phyloP scores from a whole-genome alignment of 2,113 vertebrate genomes.

The Gymnobelideus leadbeateri region DNA sequence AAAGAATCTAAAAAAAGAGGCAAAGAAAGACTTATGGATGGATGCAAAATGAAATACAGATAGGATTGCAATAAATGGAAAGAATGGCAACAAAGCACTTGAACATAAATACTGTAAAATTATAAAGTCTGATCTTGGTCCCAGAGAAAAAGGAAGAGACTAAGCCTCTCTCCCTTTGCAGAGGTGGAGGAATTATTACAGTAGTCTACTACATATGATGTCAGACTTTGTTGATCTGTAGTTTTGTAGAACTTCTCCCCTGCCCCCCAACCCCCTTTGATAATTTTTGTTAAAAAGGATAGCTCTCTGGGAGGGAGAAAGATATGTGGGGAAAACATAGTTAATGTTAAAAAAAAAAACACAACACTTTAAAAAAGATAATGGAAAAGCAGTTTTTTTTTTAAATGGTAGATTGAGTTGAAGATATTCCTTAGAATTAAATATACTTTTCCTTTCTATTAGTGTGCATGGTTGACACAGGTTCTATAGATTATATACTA shows the following conservation, averaged over 20 bases:
- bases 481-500: neutral
- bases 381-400: neutral
- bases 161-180: neutral
- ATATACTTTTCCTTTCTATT: neutral
- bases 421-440: slow-evolving; percentile 27
- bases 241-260: neutral
- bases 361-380: neutral
- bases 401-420: neutral
- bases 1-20: too few relatives aligned
- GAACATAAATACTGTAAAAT: neutral
- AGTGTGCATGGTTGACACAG: neutral
- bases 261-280: too few relatives aligned
- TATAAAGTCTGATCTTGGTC: neutral
- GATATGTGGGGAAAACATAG: neutral
- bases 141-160: neutral
- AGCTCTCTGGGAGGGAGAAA: neutral
- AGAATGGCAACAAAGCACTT: neutral
- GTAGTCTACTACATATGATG: neutral
- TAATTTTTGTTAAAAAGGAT: neutral
- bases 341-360: neutral
- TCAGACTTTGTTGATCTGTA: neutral
- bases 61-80: neutral
- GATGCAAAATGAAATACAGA: neutral
- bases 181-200: neutral
- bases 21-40: neutral